Conservation (phyloP, 1,140 invertebrate species). For the Eufriesea mexicana region DNA sequence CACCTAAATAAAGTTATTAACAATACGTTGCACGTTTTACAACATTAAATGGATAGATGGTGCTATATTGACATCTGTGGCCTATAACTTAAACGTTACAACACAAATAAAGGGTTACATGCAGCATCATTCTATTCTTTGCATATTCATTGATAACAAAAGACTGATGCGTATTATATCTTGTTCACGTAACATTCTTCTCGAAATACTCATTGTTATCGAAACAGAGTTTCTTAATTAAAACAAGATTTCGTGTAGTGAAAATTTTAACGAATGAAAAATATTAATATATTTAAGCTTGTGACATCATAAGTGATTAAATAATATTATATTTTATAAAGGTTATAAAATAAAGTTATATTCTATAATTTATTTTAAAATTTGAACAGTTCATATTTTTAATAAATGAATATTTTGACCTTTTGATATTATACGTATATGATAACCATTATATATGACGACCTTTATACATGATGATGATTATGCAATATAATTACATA, state of each 20-base stretch:
- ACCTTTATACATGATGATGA: no score
- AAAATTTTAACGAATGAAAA: background rate
- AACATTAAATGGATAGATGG: background rate
- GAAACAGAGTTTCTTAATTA: background rate
- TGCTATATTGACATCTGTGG: no score
- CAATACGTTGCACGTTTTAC: background rate
- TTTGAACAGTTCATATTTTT: background rate
- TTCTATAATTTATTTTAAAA: background rate
- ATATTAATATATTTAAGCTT: no score
- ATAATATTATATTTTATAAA: no score
- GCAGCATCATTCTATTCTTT: no score
- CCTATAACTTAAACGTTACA: background rate
- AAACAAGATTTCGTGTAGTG: background rate
- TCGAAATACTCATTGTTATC: conserved; percentile 1
- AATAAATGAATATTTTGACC: no score
- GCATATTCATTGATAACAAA: background rate
- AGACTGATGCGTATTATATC: background rate
- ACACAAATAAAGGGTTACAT: no score
- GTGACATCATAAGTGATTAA: no score
- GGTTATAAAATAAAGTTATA: no score
- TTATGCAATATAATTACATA: no score
- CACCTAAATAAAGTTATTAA: background rate
- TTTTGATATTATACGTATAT: no score
- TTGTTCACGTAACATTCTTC: conserved; percentile 6
- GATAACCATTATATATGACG: background rate